Base-by-base conservation (phyloP, 2,113 vertebrate species). In the Rallus limicola region DNA sequence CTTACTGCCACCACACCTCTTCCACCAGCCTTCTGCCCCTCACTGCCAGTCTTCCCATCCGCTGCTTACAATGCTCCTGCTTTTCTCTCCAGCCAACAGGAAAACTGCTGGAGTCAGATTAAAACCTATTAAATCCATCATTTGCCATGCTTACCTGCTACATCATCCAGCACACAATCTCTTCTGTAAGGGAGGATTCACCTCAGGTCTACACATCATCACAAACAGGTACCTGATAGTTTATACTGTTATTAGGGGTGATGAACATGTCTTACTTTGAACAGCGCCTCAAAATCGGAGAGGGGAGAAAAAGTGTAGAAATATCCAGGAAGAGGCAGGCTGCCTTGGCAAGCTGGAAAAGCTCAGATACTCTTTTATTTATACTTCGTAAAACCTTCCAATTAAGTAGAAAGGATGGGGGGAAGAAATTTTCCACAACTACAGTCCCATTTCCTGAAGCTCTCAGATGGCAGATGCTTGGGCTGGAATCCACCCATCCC, bases 391-490 rank as follows among this genome's bases (percentile, higher is more conserved):
- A 95, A 92, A 60, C 62, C 86, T 64, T 79, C 26, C 2, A 1
- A 88, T 80, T 63, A 92, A 92, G 58, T 31, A 71, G 40, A 81
- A 86, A 65, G 40, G 6, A 31, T 16, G 55, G 29, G 55, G 15
- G 53, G 21, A 53, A 53, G 23, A 68, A 94, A 88, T 5, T 81
- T 96, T 96, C 83, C 82, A 88, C 64, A 83, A 56, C 36, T 92
- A 48, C 70, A 95, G 14, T 72, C 67, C 76, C 64, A 78, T 59
- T 97, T 97, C 91, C 95, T 90, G 91, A 90, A 88, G 50, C 56
- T 94, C 76, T 29, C 86, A 92, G 75, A 95, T 80, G 75, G 82
- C 88, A 92, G 59, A 88, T 59, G 86, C 62, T 82, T 82, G 38
- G 38, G 42, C 86, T 83, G 88, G 56, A 95, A 92, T 76, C 63